Evolutionary conservation across 2,888 invertebrate genomes (phyloP).

Genomic region (Andricus curvator): DNA sequence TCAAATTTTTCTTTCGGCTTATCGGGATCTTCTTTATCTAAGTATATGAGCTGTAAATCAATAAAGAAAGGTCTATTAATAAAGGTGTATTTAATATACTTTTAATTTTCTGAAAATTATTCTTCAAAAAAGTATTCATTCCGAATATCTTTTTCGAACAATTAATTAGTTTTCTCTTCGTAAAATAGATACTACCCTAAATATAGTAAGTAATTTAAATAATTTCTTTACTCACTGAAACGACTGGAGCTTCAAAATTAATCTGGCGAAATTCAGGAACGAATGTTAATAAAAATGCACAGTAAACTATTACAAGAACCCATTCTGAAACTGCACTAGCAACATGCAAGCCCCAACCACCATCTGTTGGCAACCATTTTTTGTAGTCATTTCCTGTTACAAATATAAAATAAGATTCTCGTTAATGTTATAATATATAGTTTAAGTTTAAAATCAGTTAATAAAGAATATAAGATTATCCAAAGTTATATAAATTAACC

Average conservation of each 20-base stretch:
- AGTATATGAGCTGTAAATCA: conserved; percentile 62
- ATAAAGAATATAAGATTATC: too few species aligned
- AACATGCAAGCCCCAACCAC: conserved; percentile 80
- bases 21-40: conserved; percentile 58
- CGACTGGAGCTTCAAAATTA: conserved; percentile 62
- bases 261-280: conserved; percentile 79
- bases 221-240: conserved; percentile 58
- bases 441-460: background rate
- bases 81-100: too few species aligned
- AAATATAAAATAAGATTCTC: background rate
- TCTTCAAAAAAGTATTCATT: too few species aligned
- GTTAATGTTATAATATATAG: background rate
- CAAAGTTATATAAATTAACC: background rate
- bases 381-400: conserved; percentile 75
- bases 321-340: conserved; percentile 80
- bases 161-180: too few species aligned
- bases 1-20: conserved; percentile 48
- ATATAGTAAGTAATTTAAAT: too few species aligned
- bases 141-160: too few species aligned
- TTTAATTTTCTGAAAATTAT: too few species aligned
- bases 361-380: conserved; percentile 79
- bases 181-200: too few species aligned
- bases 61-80: background rate
- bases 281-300: conserved; percentile 79
- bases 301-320: conserved; percentile 79